phyloP scores from a whole-genome alignment of 92 coral and sea anemone genomes.

The Porites cylindrica region DNA sequence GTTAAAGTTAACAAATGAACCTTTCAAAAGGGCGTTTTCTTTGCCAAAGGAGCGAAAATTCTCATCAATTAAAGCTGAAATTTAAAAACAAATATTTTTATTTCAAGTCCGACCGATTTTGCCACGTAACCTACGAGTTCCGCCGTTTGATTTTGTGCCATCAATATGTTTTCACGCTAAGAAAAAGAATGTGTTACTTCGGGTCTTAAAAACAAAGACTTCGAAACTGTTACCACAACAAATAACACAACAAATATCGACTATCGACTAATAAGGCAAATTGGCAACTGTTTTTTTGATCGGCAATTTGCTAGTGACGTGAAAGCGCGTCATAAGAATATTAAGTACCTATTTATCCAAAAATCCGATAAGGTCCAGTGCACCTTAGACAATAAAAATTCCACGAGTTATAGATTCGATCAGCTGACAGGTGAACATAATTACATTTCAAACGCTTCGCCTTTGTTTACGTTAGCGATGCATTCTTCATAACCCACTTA shows the following conservation, averaged over 20 bases:
- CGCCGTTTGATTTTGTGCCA: neutral
- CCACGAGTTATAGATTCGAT: constrained; percentile 14
- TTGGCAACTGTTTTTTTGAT: constrained; percentile 18
- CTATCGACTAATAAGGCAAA: constrained; percentile 53
- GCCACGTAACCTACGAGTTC: neutral
- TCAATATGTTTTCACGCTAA: neutral
- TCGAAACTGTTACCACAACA: constrained; percentile 46
- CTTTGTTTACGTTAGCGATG: constrained; percentile 49
- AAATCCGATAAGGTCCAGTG: constrained; percentile 31
- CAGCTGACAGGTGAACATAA: constrained; percentile 48
- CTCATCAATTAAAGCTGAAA: neutral
- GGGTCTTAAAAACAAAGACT: constrained; percentile 34
- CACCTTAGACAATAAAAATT: constrained; percentile 42
- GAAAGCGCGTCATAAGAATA: constrained; percentile 34
- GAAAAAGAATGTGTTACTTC: constrained; percentile 19
- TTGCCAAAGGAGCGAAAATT: neutral
- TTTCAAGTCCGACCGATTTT: neutral
- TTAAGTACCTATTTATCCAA: constrained; percentile 29
- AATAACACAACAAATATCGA: constrained; percentile 35
- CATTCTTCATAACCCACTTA: constrained; percentile 43
- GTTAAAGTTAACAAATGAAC: neutral
- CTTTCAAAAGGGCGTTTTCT: neutral
- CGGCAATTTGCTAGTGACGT: constrained; percentile 31
- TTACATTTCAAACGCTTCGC: constrained; percentile 51
- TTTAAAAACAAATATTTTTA: neutral